Evolutionary conservation across 1,140 invertebrate species (phyloP).

Genomic region (Drosophila subobscura): DNA sequence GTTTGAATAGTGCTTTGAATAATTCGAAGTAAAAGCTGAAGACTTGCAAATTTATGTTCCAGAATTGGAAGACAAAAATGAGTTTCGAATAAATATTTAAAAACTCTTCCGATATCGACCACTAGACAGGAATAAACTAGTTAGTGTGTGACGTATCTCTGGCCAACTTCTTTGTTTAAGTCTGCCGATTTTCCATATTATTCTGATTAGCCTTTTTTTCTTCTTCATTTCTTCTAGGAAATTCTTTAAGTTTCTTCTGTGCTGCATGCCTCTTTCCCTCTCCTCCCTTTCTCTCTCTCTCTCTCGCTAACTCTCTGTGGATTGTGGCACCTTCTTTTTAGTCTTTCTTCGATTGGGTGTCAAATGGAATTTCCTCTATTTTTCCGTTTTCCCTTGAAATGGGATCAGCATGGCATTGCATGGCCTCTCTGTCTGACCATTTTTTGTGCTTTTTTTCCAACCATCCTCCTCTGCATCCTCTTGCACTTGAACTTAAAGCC

Average conservation of each 20-base stretch:
- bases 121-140: too few species aligned
- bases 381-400: constrained; percentile 20
- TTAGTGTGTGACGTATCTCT: too few species aligned
- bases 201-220: too few species aligned
- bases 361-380: constrained; percentile 25
- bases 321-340: constrained; percentile 19
- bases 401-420: constrained; percentile 16
- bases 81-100: too few species aligned
- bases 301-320: constrained; percentile 9
- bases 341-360: constrained; percentile 35
- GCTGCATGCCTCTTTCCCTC: constrained; percentile 1
- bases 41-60: too few species aligned
- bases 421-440: constrained; percentile 2
- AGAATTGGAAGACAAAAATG: too few species aligned
- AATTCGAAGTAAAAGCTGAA: too few species aligned
- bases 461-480: constrained; percentile 6
- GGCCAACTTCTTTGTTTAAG: too few species aligned
- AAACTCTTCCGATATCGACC: too few species aligned
- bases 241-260: constrained; percentile 1
- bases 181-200: too few species aligned
- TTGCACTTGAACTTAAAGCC: constrained; percentile 76
- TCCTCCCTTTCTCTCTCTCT: neutral
- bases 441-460: neutral
- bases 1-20: too few species aligned
- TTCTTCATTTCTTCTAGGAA: too few species aligned